Percentiles rank a stretch among this genome's conserved stretches.
phyloP scores from a whole-genome alignment of 2,113 vertebrate genomes.

The Bufo gargarizans region DNA sequence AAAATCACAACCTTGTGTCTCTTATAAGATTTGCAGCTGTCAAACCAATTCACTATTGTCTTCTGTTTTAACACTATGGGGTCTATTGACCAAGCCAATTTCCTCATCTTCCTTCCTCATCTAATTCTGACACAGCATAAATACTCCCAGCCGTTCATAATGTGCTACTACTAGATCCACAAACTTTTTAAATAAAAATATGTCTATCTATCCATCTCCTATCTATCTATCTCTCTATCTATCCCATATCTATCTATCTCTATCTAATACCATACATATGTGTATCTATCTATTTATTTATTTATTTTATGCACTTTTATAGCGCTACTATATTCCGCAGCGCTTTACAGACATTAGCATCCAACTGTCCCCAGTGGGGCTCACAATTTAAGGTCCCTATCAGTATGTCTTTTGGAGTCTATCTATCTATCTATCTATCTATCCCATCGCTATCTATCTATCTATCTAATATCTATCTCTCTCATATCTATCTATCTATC shows the following conservation, averaged over 20 bases:
- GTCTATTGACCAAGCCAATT: constrained; percentile 41
- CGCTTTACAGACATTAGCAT: no score
- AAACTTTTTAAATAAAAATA: background rate
- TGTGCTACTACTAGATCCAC: no score
- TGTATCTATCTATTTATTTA: background rate
- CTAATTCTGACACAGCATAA: constrained; percentile 27
- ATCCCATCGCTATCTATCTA: background rate
- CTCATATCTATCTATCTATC: background rate
- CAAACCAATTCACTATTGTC: constrained; percentile 29
- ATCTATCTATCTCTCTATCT: background rate
- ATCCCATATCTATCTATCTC: background rate
- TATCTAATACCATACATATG: no score
- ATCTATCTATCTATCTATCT: background rate
- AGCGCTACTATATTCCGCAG: no score
- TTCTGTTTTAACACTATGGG: constrained; percentile 21
- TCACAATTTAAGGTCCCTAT: no score
- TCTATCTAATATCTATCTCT: no score
- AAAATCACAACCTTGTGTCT: constrained; percentile 29
- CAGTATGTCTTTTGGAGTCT: no score
- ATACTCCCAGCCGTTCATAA: background rate
- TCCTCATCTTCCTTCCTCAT: constrained; percentile 40
- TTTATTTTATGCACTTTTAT: no score
- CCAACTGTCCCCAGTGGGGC: no score
- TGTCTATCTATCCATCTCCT: background rate
- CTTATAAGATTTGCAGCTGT: constrained; percentile 38